phyloP scores from a whole-genome alignment of 1,140 invertebrate species.

The Adoxophyes honmai region DNA sequence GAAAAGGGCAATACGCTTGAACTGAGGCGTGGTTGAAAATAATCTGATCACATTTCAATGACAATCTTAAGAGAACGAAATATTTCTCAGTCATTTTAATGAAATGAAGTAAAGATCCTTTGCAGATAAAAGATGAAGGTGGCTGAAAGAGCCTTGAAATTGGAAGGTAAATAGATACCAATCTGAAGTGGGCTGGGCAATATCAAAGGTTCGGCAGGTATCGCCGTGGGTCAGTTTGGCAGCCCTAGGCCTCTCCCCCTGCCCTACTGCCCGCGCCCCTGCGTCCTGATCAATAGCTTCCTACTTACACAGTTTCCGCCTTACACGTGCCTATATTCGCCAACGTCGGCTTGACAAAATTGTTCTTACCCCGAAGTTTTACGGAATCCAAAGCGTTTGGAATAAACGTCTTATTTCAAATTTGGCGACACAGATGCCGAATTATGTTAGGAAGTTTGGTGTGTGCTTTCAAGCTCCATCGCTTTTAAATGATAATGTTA shows the following conservation, averaged over 20 bases:
- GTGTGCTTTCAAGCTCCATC: not conserved
- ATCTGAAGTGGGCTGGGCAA: not conserved
- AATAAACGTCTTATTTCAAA: not conserved
- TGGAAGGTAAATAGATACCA: not conserved
- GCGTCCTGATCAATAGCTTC: slow-evolving; percentile 62
- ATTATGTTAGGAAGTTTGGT: slow-evolving; percentile 5
- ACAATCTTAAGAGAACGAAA: too few species aligned
- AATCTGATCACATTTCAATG: too few species aligned
- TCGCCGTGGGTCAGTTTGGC: slow-evolving; percentile 16
- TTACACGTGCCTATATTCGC: slow-evolving; percentile 32
- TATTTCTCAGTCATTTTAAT: too few species aligned
- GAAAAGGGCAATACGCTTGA: too few species aligned
- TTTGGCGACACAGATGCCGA: slow-evolving; percentile 3
- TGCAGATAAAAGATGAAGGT: too few species aligned
- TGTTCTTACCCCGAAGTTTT: not conserved
- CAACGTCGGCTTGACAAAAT: not conserved
- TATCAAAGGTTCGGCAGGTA: not conserved
- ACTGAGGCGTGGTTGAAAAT: too few species aligned
- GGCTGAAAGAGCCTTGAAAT: too few species aligned
- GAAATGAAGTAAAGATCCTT: too few species aligned
- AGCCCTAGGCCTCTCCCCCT: slow-evolving; percentile 22
- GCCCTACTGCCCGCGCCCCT: slow-evolving; percentile 19
- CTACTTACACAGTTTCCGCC: slow-evolving; percentile 43
- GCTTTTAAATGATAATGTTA: too few species aligned
- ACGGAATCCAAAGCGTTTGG: not conserved